Evolutionary conservation across 2,888 invertebrate genomes (phyloP).

Genomic region (Xanthorhoe spadicearia): DNA sequence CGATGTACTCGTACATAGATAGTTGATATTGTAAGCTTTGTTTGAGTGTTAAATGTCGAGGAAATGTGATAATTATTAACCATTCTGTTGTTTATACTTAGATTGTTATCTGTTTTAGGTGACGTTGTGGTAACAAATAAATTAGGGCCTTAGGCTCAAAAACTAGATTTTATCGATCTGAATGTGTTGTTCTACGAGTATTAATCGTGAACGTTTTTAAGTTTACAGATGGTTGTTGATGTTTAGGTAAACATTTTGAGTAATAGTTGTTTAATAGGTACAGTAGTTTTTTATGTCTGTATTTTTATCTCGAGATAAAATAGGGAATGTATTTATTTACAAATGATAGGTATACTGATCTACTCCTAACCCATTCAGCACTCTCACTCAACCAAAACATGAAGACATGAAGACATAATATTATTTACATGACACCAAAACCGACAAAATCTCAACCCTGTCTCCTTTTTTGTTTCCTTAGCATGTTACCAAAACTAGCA

Average conservation of each 20-base stretch:
- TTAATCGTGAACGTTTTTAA: slow-evolving; percentile 73
- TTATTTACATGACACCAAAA: slow-evolving; percentile 39
- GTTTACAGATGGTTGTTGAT: slow-evolving; percentile 83
- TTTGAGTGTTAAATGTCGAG: slow-evolving; percentile 58
- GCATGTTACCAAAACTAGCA: slow-evolving; percentile 48
- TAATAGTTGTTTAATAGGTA: slow-evolving; percentile 60
- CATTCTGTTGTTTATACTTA: slow-evolving; percentile 48
- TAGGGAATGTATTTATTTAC: slow-evolving; percentile 66
- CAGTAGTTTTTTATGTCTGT: slow-evolving; percentile 52
- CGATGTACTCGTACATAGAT: slow-evolving; percentile 73
- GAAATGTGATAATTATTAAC: slow-evolving; percentile 48
- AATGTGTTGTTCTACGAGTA: slow-evolving; percentile 64
- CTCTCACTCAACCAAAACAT: slow-evolving; percentile 70
- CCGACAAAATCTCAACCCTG: slow-evolving; percentile 53
- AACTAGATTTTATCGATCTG: slow-evolving; percentile 58
- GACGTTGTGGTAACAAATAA: slow-evolving; percentile 60
- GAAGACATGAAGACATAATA: slow-evolving; percentile 63
- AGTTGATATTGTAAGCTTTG: slow-evolving; percentile 79
- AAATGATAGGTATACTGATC: slow-evolving; percentile 53
- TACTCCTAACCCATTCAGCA: slow-evolving; percentile 59
- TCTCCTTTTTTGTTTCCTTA: slow-evolving; percentile 52
- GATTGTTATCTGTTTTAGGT: slow-evolving; percentile 59
- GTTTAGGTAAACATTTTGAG: slow-evolving; percentile 77
- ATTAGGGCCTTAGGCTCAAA: slow-evolving; percentile 76
- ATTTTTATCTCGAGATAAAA: slow-evolving; percentile 56